Evolutionary conservation across 2,113 vertebrate species (phyloP).

Genomic region (Platanista minor): DNA sequence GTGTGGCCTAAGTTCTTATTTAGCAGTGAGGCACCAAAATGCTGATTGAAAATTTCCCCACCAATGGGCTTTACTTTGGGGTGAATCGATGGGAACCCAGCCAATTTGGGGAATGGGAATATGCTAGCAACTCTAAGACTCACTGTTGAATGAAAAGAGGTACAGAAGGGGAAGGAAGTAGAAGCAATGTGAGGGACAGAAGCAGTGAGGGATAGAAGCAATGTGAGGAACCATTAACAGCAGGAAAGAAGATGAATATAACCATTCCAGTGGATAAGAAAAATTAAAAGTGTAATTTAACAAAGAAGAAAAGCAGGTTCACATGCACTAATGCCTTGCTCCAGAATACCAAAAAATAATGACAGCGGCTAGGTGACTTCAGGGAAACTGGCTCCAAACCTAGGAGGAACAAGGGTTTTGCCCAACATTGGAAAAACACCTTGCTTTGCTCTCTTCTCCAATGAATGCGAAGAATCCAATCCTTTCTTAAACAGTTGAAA

Average conservation of each 20-base stretch:
- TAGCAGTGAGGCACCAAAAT: not conserved
- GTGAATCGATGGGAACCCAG: not conserved
- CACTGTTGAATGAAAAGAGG: not conserved
- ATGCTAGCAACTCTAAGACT: not conserved
- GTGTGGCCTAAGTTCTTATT: not conserved
- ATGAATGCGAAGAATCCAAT: not conserved
- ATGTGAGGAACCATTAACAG: not conserved
- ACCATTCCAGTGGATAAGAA: not conserved
- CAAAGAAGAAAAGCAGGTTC: not conserved
- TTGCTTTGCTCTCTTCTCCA: slow-evolving; percentile 7
- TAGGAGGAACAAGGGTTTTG: not conserved
- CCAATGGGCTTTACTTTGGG: not conserved
- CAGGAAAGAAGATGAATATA: not conserved
- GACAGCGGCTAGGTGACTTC: not conserved
- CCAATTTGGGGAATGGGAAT: not conserved
- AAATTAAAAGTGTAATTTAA: not conserved
- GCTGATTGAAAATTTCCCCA: not conserved
- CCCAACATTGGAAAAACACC: slow-evolving; percentile 28
- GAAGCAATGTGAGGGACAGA: not conserved
- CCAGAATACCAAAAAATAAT: slow-evolving; percentile 25
- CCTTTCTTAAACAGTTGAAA: slow-evolving; percentile 38
- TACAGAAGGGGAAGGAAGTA: not conserved
- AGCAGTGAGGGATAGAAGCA: not conserved
- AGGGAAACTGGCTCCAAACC: slow-evolving; percentile 5
- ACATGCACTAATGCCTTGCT: not conserved